Evolutionary conservation across 2,888 invertebrate genomes (phyloP), one percentile per base, ranked within the genome.

Genomic region (Eristalis intricaria): DNA sequence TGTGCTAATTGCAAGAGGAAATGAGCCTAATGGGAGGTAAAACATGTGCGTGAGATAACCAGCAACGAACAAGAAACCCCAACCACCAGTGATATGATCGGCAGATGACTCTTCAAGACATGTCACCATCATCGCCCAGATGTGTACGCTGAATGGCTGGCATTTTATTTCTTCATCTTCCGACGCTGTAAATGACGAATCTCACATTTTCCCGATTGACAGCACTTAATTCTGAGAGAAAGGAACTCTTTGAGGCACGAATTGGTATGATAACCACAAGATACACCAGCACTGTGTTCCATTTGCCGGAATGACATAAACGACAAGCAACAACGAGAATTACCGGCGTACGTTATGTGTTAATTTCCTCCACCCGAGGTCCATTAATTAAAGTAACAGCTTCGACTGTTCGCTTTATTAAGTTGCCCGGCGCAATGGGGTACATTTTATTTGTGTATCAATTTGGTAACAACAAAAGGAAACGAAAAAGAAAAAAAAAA

Each of bases 1-100:
- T 50, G 35, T 58, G 82, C 79, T 87, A 87, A 87, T 87, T 87
- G 78, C 84, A 83, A 83, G 70, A 87, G 87, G 87, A 87, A 87
- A 87, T 84, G 79, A 71, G 84, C 75, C 71, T 79, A 75, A 79
- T 75, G 61, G 40, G 74, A 64, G 78, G 65, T 69, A 43, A 74
- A 58, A 61, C 65, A 82, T 70, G 69, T 75, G 70, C 50, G 58
- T 60, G 38, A 74, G 58, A 70, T 74, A 79, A 80, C 40, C 43
- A 38, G 43, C 50, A 29, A 66, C 23, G 23, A 43, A 70, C 50
- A 50, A 70, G 38, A 35, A 38, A 19, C 63, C 40, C 3, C 38
- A 22, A 64, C 38, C 19, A 8, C 50, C 50, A 19, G 8, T 19
- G 50, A 50, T 50, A 19, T 50, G 50, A 50, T 50, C 50, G 19